phyloP scores from a whole-genome alignment of 35 echinoderm and acorn worm genomes.

The Patiria miniata region DNA sequence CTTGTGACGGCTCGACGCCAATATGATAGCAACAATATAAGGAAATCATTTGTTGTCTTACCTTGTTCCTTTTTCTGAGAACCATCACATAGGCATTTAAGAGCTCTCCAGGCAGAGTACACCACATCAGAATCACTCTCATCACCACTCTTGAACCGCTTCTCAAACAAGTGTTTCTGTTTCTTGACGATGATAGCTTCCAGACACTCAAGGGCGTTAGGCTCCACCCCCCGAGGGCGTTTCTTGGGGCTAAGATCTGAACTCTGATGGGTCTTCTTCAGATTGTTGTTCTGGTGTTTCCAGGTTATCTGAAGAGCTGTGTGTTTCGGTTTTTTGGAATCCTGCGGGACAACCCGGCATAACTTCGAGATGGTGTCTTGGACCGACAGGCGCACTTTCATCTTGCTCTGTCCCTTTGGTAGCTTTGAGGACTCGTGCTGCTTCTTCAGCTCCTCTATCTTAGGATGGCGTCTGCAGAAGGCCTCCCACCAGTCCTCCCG shows the following conservation, averaged over 20 bases:
- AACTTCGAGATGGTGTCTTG: background rate
- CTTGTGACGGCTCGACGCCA: no score
- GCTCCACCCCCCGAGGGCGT: background rate
- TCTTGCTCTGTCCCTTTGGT: background rate
- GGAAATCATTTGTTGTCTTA: background rate
- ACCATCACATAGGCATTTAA: conserved; percentile 1
- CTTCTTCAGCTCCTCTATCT: conserved; percentile 5
- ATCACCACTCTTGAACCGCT: background rate
- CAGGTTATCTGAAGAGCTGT: background rate
- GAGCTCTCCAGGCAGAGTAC: conserved; percentile 7
- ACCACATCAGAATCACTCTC: background rate
- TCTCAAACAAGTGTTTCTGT: background rate
- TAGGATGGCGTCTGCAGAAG: background rate
- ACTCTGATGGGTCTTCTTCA: background rate
- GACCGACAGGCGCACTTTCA: background rate
- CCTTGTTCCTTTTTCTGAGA: background rate
- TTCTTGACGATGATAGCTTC: background rate
- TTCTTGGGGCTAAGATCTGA: background rate
- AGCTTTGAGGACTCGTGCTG: background rate
- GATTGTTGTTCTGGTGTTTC: background rate
- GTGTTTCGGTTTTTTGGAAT: background rate
- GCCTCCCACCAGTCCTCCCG: background rate
- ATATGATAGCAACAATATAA: background rate
- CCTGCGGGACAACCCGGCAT: background rate
- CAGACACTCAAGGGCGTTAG: background rate